phyloP scores from a whole-genome alignment of 2,797 vertebrate species.

The Poeciliopsis turneri region DNA sequence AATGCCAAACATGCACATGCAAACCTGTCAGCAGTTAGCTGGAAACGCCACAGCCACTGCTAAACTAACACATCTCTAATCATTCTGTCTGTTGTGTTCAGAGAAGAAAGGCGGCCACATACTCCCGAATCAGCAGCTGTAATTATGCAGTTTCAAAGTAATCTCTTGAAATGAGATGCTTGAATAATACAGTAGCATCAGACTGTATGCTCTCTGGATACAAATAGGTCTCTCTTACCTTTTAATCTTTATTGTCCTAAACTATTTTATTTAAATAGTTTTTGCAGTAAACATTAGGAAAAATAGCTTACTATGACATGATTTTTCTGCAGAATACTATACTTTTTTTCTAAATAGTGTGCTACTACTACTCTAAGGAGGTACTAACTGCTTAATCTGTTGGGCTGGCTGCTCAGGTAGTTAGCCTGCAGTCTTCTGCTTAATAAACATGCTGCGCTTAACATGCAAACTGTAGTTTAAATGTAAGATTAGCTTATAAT shows the following conservation, averaged over 20 bases:
- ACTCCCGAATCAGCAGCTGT: neutral
- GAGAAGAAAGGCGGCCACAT: neutral
- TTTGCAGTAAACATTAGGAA: neutral
- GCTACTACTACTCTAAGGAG: no score
- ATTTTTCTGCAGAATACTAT: no score
- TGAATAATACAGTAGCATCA: neutral
- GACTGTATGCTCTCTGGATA: neutral
- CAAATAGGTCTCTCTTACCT: neutral
- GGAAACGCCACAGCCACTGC: neutral
- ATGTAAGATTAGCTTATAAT: no score
- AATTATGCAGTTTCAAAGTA: neutral
- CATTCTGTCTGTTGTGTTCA: slow-evolving; percentile 1
- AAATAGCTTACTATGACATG: neutral
- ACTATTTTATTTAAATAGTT: neutral
- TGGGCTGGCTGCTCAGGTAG: no score
- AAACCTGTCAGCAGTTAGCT: slow-evolving; percentile 3
- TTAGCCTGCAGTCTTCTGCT: no score
- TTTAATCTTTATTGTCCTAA: neutral
- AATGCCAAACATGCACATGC: slow-evolving; percentile 7
- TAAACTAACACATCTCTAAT: slow-evolving; percentile 6
- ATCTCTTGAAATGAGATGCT: slow-evolving; percentile 6
- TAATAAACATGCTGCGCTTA: no score
- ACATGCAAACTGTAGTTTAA: no score
- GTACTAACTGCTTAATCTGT: no score
- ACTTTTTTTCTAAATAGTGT: no score